These are phyloP conservation scores for Xiphophorus maculatus DNA, from an alignment of 2,113 vertebrate genomes.

Conservation along the genomic window DNA sequence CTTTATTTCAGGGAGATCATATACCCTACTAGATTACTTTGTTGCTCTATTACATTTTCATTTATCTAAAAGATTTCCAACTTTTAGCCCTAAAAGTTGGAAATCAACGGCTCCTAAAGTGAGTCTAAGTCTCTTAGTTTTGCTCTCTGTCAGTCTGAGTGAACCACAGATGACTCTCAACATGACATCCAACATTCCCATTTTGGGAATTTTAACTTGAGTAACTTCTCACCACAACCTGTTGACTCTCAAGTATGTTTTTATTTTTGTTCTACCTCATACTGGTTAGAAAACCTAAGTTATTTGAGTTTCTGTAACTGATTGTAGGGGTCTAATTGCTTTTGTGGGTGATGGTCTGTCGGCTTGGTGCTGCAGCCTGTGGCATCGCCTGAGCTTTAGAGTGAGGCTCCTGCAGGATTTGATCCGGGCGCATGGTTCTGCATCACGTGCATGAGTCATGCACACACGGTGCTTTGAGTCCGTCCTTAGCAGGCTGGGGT, in stretches of 20 bases:
- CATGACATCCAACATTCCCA: too few relatives aligned
- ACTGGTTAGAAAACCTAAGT: too few relatives aligned
- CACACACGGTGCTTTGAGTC: conserved; percentile 7
- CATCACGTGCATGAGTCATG: conserved; percentile 33
- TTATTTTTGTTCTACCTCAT: too few relatives aligned
- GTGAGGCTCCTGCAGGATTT: conserved; percentile 7
- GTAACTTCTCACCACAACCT: not conserved
- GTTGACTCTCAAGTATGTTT: not conserved
- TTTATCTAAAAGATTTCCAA: too few relatives aligned
- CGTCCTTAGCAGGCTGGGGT: conserved; percentile 6
- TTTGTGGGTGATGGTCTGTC: not conserved
- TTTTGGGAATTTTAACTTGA: not conserved
- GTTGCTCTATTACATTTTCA: too few relatives aligned
- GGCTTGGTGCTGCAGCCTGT: conserved; percentile 7
- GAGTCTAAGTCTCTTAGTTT: not conserved
- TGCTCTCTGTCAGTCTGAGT: not conserved
- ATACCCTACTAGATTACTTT: too few relatives aligned
- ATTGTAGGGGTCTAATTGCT: not conserved
- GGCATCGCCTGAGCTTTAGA: not conserved
- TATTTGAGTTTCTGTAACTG: not conserved
- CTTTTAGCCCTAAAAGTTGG: too few relatives aligned
- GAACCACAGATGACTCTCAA: not conserved
- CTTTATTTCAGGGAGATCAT: too few relatives aligned
- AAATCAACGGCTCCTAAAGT: too few relatives aligned
- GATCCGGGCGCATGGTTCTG: conserved; percentile 58